Evolutionary conservation across 2,888 invertebrate genomes (phyloP).

Genomic region (Ophion slaviceki): DNA sequence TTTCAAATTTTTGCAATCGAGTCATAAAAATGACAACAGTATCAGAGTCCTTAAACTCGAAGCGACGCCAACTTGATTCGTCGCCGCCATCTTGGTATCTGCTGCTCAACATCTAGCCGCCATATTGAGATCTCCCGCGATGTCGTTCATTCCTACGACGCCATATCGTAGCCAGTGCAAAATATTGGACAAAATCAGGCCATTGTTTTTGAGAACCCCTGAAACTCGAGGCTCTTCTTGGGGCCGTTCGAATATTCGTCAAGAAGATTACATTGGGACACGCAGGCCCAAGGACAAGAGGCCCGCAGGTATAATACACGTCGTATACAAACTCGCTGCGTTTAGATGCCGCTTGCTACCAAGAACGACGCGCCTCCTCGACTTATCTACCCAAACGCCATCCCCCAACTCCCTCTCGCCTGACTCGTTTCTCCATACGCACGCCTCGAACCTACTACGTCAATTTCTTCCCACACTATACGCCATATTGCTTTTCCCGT

Average conservation of each 20-base stretch:
- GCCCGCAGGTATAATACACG: slow-evolving; percentile 60
- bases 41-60: no score
- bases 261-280: slow-evolving; percentile 76
- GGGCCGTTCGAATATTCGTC: slow-evolving; percentile 78
- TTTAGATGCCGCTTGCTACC: slow-evolving; percentile 16
- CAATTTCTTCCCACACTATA: slow-evolving; percentile 27
- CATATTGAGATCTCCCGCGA: not conserved
- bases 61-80: no score
- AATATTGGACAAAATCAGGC: not conserved
- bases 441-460: not conserved
- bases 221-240: slow-evolving; percentile 51
- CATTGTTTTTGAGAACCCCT: slow-evolving; percentile 44
- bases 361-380: slow-evolving; percentile 38
- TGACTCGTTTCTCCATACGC: slow-evolving; percentile 36
- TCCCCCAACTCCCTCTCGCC: slow-evolving; percentile 41
- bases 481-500: slow-evolving; percentile 27
- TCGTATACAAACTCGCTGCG: slow-evolving; percentile 31
- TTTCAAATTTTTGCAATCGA: no score
- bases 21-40: no score
- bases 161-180: not conserved
- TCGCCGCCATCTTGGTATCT: no score
- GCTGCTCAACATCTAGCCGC: not conserved
- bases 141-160: not conserved
- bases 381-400: slow-evolving; percentile 11
- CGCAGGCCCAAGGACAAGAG: slow-evolving; percentile 63